Percentiles rank a stretch among this genome's conserved stretches.
Conservation (phyloP, 2,888 invertebrate genomes). For the Bursaphelenchus okinawaensis region DNA sequence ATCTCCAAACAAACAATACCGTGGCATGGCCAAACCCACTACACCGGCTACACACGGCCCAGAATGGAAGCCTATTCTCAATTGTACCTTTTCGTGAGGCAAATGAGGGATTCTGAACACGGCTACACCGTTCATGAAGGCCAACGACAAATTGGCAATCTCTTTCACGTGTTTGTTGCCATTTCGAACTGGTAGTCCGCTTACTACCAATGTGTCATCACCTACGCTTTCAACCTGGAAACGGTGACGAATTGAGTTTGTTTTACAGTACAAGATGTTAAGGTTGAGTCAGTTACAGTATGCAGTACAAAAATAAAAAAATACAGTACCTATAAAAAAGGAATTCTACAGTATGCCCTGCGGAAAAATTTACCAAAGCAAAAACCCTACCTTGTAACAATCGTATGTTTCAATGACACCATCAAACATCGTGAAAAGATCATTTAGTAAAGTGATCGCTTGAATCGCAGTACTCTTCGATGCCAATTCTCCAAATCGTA, state of each 20-base stretch:
- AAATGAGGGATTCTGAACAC: conserved; percentile 31
- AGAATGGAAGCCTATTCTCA: conserved; percentile 48
- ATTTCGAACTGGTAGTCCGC: conserved; percentile 45
- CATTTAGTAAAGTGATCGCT: conserved; percentile 43
- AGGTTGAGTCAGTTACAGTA: no score
- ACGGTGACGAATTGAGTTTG: no score
- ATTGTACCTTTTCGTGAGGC: conserved; percentile 43
- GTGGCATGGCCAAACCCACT: conserved; percentile 30
- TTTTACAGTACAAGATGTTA: no score
- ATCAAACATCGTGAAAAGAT: conserved; percentile 47
- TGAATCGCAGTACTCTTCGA: conserved; percentile 26
- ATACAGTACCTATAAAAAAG: no score
- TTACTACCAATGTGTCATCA: conserved; percentile 44
- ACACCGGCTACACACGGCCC: conserved; percentile 47
- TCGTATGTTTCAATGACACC: conserved; percentile 20
- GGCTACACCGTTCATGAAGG: not conserved
- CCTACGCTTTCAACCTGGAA: conserved; percentile 41
- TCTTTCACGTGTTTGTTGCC: conserved; percentile 45
- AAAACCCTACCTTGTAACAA: conserved; percentile 26
- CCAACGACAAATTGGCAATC: conserved; percentile 42
- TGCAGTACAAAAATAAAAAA: no score
- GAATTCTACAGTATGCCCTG: no score
- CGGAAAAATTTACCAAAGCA: no score
- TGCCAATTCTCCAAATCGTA: conserved; percentile 23
- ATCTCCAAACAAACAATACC: conserved; percentile 49